Base-by-base conservation (phyloP, 2,888 invertebrate species). In the Zygogramma bicolorata region DNA sequence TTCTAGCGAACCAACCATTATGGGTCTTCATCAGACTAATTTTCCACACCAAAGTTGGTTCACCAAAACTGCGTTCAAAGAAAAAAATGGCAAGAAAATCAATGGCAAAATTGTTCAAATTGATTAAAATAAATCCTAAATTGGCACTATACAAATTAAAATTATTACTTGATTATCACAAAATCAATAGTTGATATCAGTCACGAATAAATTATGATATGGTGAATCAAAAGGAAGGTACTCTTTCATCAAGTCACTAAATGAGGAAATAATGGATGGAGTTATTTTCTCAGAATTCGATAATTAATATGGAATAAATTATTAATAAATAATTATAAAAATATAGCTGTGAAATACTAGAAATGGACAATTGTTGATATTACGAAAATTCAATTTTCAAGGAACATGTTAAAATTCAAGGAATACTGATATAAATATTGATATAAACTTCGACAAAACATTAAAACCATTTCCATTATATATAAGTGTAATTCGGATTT, bases 11-110 rank as follows among this genome's bases (percentile, higher is more conserved):
- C 46, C 20, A 46, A 46, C 46, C 20, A 20, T 46, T 6, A 7
- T 18, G 1, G 18, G 46, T 20, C 18, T 46, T 8, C 1, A 3
- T 3, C 1, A 20, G 10, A 8, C 10, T 20, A 1, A 18, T 46
- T 46, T 18, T 46, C 42, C 18, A 46, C 5, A 46, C 10, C 10
- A 46, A 18, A 1, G 46, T 46, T 46, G 20, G 46, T 46, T 46
- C 20, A 46, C 8, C 46, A 46, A 46, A 46, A 18, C 46, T 46
- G 46, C 18, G 20, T 46, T 20, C n/a, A 20, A 20, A 20, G 25
- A 7, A 13, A 38, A 31, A 66, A 40, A 73, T 70, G 73, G 70
- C 73, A 70, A 73, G 73, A 72, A 63, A 69, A 69, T 57, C 22
- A 27, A 71, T 71, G 71, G 71, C 71, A 66, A 65, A 69, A 49